Conservation (phyloP, 2,113 vertebrate genomes). For the Picathartes gymnocephalus region DNA sequence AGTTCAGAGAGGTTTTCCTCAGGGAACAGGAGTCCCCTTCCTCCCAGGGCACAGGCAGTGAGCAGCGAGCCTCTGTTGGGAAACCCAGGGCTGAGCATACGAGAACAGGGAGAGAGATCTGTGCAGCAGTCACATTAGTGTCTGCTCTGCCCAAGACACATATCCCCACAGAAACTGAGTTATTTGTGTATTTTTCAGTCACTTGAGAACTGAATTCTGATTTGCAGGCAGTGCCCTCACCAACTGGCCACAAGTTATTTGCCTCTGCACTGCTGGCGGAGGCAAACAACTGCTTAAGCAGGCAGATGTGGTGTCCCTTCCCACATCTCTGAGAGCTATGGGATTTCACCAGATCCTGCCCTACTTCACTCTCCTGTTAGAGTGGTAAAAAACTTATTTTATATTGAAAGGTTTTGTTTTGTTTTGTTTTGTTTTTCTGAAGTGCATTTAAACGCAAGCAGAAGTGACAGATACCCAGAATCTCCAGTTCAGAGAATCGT, state of each 20-base stretch:
- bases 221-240: neutral
- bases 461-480: neutral
- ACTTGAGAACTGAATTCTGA: neutral
- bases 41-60: neutral
- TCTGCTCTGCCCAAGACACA: neutral
- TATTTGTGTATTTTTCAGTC: neutral
- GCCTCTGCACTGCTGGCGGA: neutral
- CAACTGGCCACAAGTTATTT: neutral
- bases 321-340: neutral
- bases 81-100: neutral
- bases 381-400: neutral
- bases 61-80: neutral
- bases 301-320: neutral
- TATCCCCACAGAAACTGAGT: fast-evolving
- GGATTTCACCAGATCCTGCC: neutral
- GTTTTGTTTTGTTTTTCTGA: neutral
- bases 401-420: neutral
- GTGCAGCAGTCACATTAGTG: neutral
- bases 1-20: neutral
- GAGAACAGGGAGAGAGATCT: neutral
- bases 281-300: neutral
- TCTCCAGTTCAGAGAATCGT: neutral
- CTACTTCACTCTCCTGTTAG: neutral
- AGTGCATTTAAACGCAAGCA: neutral
- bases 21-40: neutral